Evolutionary conservation across 2,113 vertebrate genomes (phyloP), one percentile per base, ranked within the genome.

Genomic region (Eudorcas thomsonii): DNA sequence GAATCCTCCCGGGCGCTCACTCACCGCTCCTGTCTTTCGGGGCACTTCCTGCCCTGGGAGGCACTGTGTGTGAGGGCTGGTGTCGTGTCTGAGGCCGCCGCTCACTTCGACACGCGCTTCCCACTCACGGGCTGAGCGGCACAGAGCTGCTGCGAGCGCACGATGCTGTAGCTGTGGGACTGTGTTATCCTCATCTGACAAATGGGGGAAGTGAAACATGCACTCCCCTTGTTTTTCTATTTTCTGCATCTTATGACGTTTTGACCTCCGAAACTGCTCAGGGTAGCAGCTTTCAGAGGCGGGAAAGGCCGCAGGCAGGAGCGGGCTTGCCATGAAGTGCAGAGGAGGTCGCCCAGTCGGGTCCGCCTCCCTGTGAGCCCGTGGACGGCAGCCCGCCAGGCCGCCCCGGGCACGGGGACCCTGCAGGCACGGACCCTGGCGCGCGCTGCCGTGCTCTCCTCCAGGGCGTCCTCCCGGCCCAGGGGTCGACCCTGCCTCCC

Each of bases 341-440:
- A 36, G n/a, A 36, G n/a, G 23, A 39, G 3, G 36, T 26, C 1
- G 0, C 71, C 14, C 71, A 14, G 36, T 77, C 11, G 1, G 7
- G 36, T 77, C 71, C 36, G 3, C 23, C 12, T 14, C 11, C 7
- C 1, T 26, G 36, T 14, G 71, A 77, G 23, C 36, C 23, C 1
- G 0, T 26, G 36, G 23, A 7, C 36, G 14, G 12, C 2, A 26
- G 71, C 36, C 3, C 3, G 5, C 71, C 36, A 43, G 71, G 71
- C 6, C 23, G 3, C 36, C 7, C 21, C 1, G 2, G 14, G 21
- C 23, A 0, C 25, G 28, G 71, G n/a, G 21, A 23, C 6, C 1
- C 36, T 43, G 11, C 71, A 74, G 71, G 21, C n/a, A 7, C 43
- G n/a, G 39, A 43, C 6, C 0, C 71, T 2, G 36, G 36, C 43